Percentiles rank a stretch among this genome's conserved stretches.
phyloP scores from a whole-genome alignment of 2,113 vertebrate genomes.

The Campylomormyrus tamandua region DNA sequence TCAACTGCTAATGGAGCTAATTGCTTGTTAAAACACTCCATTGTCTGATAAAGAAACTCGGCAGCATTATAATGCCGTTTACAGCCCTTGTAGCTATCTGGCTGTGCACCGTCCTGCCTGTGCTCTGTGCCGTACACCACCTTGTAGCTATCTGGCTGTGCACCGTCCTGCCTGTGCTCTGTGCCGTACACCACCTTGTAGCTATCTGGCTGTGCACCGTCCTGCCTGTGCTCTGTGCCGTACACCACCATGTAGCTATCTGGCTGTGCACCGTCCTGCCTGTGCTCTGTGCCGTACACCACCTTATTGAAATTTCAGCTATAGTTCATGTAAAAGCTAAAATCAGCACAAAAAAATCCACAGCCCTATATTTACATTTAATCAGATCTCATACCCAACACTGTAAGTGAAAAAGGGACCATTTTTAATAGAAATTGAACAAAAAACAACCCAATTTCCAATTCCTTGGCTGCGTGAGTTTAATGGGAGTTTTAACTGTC shows the following conservation, averaged over 20 bases:
- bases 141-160: too few species aligned
- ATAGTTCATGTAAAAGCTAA: not conserved
- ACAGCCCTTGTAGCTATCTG: not conserved
- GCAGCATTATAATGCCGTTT: too few species aligned
- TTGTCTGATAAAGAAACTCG: not conserved
- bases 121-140: too few species aligned
- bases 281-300: too few species aligned
- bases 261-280: too few species aligned
- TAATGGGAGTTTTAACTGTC: not conserved
- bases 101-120: not conserved
- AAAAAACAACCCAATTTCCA: not conserved
- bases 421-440: not conserved
- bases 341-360: not conserved
- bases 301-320: not conserved
- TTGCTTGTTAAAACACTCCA: slow-evolving; percentile 12
- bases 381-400: not conserved
- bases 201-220: not conserved
- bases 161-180: too few species aligned
- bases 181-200: not conserved
- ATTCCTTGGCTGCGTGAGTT: not conserved
- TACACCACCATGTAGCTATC: too few species aligned
- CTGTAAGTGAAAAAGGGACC: not conserved
- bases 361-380: not conserved
- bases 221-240: too few species aligned
- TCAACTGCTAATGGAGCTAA: slow-evolving; percentile 15